Base-by-base conservation (phyloP, 1,140 invertebrate genomes). In the Teleogryllus occipitalis region DNA sequence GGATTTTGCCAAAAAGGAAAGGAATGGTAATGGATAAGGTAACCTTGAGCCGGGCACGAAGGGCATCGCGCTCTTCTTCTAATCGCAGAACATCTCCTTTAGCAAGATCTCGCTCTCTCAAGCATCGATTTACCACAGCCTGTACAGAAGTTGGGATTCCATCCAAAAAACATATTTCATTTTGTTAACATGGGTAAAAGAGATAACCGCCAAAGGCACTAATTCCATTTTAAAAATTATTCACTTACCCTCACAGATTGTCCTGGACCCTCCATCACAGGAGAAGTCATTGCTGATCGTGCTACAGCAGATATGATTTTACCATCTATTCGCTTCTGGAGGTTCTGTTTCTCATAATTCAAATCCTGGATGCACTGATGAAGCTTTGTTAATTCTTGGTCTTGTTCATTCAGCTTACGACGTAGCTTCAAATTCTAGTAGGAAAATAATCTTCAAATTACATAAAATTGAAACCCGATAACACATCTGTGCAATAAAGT, bases 51-150 rank as follows among this genome's bases (percentile, higher is more conserved):
- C 87, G 86, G 80, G 88, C 85, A 8, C 86, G 85, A 10, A 90
- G 83, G n/a, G 87, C 84, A 82, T 89, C 86, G 76, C 88, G 85
- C 84, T 91, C 90, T 82, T 89, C 86, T 80, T 89, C 87, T 47
- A 90, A 81, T 80, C 87, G 85, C 79, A 87, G 84, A 22, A 89
- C 84, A 81, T 91, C 89, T n/a, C 83, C 85, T 80, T 85, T 85
- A 27, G 89, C 87, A 47, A 86, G 82, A 81, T 90, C 88, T 79
- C 88, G 84, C 82, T 90, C 90, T 54, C 86, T 86, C 84, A 90
- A 87, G 46, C 88, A 81, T 49, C 86, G 85, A 81, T 87, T 87
- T 12, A 88, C 81, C 47, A 82, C 82, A 12, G 82, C 39, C 86
- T 89, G 78, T 47, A 84, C 72, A 48, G 48, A 12, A 49, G 21